Base-by-base conservation (phyloP, 1,140 invertebrate species). In the Latrodectus geometricus region DNA sequence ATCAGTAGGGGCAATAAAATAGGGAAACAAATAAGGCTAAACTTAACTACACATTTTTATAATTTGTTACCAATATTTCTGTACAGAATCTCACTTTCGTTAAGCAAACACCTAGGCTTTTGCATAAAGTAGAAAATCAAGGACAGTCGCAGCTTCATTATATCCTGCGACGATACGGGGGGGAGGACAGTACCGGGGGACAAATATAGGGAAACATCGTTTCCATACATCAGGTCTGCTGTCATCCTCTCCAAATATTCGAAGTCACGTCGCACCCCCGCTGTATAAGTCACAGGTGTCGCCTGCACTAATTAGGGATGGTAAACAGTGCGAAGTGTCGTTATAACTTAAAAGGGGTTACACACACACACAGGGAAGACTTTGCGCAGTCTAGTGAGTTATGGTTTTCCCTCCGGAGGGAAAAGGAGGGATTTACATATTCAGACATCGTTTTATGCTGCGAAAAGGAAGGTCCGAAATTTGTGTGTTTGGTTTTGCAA, bases 181-280 rank as follows among this genome's bases (percentile, higher is more conserved):
- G 20, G 68, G 11, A 2, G 9, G 68, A 69, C 9, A 69, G 17
- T 14, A 3, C 11, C 2, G 11, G 54, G 54, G 11, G 54, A 17
- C 17, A 17, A 17, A 11, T 11, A 17, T 11, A 21, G 15, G 20
- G 20, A 21, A 69, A 21, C 68, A 69, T 21, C 15, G 68, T 9
- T n/a, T 23, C 20, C 68, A 69, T 69, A 69, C 68, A 69, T 69
- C 68, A 69, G 68, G n/a, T 9, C 9, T 23, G n/a, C 68, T 69
- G 68, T 69, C 68, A 69, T 69, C 68, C n/a, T 69, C n/a, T n/a
- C n/a, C 68, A 69, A 69, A 69, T 69, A 69, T 69, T 69, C 68
- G 12, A n/a, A 23, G 68, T 69, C 68, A 69, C 68, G 68, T 69
- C 68, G 17, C 54, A 11, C 54, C 54, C 17, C n/a, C 11, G 20